Percentiles rank a stretch among this genome's conserved stretches.
phyloP scores from a whole-genome alignment of 2,113 vertebrate species.

The Pandion haliaetus region DNA sequence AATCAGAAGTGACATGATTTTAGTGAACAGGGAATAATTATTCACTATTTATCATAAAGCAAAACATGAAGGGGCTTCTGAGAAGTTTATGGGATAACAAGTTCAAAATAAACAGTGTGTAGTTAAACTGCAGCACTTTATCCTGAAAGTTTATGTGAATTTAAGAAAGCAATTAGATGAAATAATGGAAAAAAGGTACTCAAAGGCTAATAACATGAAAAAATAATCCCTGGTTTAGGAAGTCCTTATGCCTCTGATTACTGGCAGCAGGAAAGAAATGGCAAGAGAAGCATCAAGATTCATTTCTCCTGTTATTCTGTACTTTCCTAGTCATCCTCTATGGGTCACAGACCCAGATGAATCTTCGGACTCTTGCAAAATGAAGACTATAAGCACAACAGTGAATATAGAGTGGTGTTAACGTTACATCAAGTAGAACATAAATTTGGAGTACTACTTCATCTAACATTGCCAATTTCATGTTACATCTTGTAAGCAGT shows the following conservation, averaged over 20 bases:
- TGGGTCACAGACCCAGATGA: not conserved
- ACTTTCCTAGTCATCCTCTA: not conserved
- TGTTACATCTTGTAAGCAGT: not conserved
- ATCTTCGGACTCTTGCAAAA: not conserved
- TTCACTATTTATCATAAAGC: not conserved
- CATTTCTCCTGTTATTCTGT: not conserved
- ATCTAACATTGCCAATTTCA: not conserved
- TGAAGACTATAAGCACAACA: not conserved
- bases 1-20: not conserved
- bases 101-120: not conserved
- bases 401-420: not conserved
- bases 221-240: not conserved
- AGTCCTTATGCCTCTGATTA: not conserved
- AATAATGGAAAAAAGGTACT: constrained; percentile 14
- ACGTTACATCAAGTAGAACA: not conserved
- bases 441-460: not conserved
- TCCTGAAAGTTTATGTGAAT: not conserved
- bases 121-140: not conserved
- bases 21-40: not conserved
- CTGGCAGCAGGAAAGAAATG: not conserved
- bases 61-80: not conserved
- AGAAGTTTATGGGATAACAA: not conserved
- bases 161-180: constrained; percentile 13
- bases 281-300: not conserved
- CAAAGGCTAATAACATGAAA: not conserved